phyloP scores from a whole-genome alignment of 2,113 vertebrate genomes.

The Chloropsis cyanopogon region DNA sequence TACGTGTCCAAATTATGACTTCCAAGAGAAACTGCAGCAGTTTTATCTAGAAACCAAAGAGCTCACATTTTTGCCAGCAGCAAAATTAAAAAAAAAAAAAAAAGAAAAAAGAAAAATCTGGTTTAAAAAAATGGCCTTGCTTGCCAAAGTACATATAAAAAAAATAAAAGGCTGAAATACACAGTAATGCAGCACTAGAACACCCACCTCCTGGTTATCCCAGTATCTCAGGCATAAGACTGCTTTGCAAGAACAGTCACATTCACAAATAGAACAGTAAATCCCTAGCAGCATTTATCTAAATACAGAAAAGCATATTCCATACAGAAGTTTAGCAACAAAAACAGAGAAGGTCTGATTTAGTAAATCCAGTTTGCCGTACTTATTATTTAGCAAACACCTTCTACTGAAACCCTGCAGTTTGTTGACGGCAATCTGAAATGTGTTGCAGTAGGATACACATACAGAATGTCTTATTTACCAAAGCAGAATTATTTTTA shows the following conservation, averaged over 20 bases:
- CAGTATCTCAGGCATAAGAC: not conserved
- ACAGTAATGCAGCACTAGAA: not conserved
- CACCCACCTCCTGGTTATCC: not conserved
- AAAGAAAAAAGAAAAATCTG: not conserved
- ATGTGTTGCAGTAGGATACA: constrained; percentile 58
- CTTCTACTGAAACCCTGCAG: constrained; percentile 48
- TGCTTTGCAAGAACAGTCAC: not conserved
- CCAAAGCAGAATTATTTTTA: constrained; percentile 50
- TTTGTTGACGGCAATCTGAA: constrained; percentile 58
- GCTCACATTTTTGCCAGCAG: not conserved
- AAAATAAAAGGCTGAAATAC: not conserved
- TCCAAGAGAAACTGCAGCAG: not conserved
- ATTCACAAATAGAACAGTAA: constrained; percentile 31
- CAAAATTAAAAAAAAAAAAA: not conserved
- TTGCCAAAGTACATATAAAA: not conserved
- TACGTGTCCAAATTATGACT: not conserved
- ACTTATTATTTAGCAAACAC: constrained; percentile 62
- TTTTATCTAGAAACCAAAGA: not conserved
- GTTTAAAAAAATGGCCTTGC: not conserved
- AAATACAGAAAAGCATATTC: constrained; percentile 6
- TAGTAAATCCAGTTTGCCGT: constrained; percentile 37
- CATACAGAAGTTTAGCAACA: constrained; percentile 30
- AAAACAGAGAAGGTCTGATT: constrained; percentile 23
- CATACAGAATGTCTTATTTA: constrained; percentile 52
- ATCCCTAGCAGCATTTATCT: not conserved